phyloP scores from a whole-genome alignment of 2,888 invertebrate genomes.

The Drosophila rubida region DNA sequence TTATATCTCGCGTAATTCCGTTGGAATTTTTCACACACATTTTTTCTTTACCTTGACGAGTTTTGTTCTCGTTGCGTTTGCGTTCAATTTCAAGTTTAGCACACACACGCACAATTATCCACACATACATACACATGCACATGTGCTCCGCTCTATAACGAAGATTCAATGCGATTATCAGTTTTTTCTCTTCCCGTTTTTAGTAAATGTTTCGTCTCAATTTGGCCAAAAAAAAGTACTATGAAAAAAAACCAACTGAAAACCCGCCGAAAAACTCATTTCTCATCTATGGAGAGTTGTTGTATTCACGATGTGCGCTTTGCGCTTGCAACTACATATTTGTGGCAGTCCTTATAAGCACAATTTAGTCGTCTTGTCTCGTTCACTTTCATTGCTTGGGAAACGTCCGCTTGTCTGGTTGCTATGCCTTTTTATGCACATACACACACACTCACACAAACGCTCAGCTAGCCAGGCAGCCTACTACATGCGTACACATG shows the following conservation, averaged over 20 bases:
- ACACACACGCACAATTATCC: constrained; percentile 38
- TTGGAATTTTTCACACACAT: constrained; percentile 71
- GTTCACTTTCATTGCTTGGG: constrained; percentile 57
- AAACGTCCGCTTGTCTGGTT: constrained; percentile 56
- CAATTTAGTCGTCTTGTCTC: constrained; percentile 56
- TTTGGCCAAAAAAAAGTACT: constrained; percentile 26
- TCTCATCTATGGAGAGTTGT: constrained; percentile 23
- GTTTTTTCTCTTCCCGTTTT: constrained; percentile 13
- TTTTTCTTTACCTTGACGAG: constrained; percentile 71
- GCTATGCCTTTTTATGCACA: constrained; percentile 67
- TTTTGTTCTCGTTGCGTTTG: constrained; percentile 65
- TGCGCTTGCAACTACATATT: constrained; percentile 18
- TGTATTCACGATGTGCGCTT: constrained; percentile 2
- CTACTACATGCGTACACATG: constrained; percentile 19
- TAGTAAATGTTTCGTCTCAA: constrained; percentile 33
- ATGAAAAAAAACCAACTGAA: background rate
- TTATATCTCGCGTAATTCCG: constrained; percentile 68
- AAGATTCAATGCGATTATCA: constrained; percentile 40
- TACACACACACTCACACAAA: constrained; percentile 22
- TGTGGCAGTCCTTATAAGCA: constrained; percentile 66
- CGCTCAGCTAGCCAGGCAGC: background rate
- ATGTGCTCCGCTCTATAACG: constrained; percentile 40
- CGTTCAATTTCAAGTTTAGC: constrained; percentile 73
- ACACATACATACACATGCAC: constrained; percentile 40
- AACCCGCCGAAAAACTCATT: constrained; percentile 30